Base-by-base conservation (phyloP, 2,888 invertebrate species). In the Heliconius charithonia region DNA sequence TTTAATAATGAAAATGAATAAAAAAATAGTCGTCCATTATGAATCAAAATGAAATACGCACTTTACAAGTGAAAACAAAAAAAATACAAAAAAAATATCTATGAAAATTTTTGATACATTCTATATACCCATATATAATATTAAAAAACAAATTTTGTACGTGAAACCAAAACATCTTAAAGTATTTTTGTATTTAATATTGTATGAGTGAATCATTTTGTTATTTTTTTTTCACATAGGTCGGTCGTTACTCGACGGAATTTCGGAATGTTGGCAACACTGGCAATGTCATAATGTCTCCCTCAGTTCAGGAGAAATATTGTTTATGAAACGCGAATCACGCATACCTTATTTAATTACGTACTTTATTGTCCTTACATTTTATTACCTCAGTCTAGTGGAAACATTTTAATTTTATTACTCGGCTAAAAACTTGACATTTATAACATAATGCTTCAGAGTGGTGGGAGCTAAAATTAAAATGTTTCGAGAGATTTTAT, bases 261-360 rank as follows among this genome's bases (percentile, higher is more conserved):
- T 83, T 41, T 70, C 27, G 83, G 85, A 86, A 86, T 85, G 84
- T 86, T 87, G 87, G 86, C 86, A 84, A 76, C 85, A 82, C 78
- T 83, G 83, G 62, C 73, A 62, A 41, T 73, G 73, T 63, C 56
- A 71, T 71, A 71, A 73, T 73, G 63, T 25, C 62, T 37, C 76
- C 79, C 75, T 41, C 77, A 67, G 59, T 77, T 65, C 63, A 51
- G 65, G 29, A 41, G 59, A 63, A 62, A 59, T 51, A 56, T 67
- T 56, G 41, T 73, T 65, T 65, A 63, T 74, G 67, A 32, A 73
- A 78, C 67, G 41, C 66, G 66, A 41, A 78, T 73, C 73, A 73
- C 73, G 67, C 66, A 73, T 72, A 72, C 72, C 56, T 56, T 41
- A 72, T 29, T 71, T 78, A 77, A 59, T 69, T 67, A 74, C 56